Base-by-base conservation (phyloP, 2,113 vertebrate species). In the Axis porcinus region DNA sequence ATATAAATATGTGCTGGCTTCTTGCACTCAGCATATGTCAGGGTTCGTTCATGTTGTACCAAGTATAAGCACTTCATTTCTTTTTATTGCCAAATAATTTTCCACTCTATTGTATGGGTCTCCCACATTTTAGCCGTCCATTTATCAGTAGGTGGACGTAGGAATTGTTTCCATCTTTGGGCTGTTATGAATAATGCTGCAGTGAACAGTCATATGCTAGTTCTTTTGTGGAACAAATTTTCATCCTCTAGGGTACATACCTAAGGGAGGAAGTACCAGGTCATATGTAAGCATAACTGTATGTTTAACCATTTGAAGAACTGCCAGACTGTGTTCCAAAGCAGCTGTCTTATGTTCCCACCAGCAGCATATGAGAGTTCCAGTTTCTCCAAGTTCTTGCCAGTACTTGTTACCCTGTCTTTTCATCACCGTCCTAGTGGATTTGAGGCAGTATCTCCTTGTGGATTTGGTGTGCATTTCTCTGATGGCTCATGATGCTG, bases 391-490 rank as follows among this genome's bases (percentile, higher is more conserved):
- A 40, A 6, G n/a, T 57, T 9, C 40, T 95, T 40, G 23, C 67
- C 52, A 52, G 3, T 13, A 57, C 3, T 84, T 60, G 15, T 25
- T 45, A 64, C 6, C 33, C 25, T 76, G 33, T 36, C n/a, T 60
- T n/a, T 84, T 74, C 52, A 28, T 7, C 5, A 28, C 16, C 2
- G 3, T n/a, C 15, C 84, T 55, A 3, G 13, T 45, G 81, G 19
- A 1, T 23, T 2, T 10, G 21, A 90, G 43, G 21, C 4, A 6
- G 0, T 17, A 21, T 30, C 36, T 36, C 12, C 3, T 36, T 57
- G 14, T 82, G 33, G 21, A 28, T 91, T 64, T 30, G 13, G 30
- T 64, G 70, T 86, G 45, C 25, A 30, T 81, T 81, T 86, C 19
- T 27, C 54, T 8, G 8, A 83, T 6, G 52, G 43, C 33, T 76